Base-by-base conservation (phyloP, 2,113 vertebrate genomes). In the Tautogolabrus adspersus region DNA sequence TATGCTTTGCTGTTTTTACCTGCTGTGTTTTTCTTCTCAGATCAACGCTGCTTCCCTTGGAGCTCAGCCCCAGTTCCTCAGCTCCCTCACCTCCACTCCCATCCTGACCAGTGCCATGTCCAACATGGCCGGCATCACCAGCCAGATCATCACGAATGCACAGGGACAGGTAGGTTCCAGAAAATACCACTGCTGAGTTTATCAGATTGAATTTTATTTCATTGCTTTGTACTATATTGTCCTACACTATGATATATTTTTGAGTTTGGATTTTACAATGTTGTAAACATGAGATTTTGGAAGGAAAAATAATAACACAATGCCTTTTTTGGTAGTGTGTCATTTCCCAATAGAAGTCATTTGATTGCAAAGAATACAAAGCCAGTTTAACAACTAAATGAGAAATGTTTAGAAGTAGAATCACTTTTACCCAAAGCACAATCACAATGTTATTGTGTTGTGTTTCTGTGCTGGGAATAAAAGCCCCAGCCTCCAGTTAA, bases 71-170 rank as follows among this genome's bases (percentile, higher is more conserved):
- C 97, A 97, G 93, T 96, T 98, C 66, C 95, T 99, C 71, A 96
- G 96, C 72, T 97, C 97, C 44, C 93, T 99, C 72, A 93, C 96
- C 0, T 94, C 97, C 42, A 81, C 96, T 66, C 97, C 98, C 0
- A 96, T 98, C 84, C 93, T 98, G 84, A 92, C 96, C 79, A 96
- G 87, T 57, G 83, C 96, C 88, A 94, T 98, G 91, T 93, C 96
- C 91, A 95, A 95, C 82, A 89, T 98, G 79, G 95, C 95, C 5
- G 96, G 96, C 72, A 93, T 98, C 91, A 94, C 97, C 75, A 96
- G 96, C 66, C 98, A 97, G 91, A 96, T 99, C 87, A 95, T 99
- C 90, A 98, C 96, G 77, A 97, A 96, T 54, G 94, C 96, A 66
- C 98, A 98, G 91, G 98, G 98, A 79, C 98, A 99, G 96, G 98